Evolutionary conservation across 2,888 invertebrate genomes (phyloP), one percentile per base, ranked within the genome.

Genomic region (Ceratothoa steindachneri): DNA sequence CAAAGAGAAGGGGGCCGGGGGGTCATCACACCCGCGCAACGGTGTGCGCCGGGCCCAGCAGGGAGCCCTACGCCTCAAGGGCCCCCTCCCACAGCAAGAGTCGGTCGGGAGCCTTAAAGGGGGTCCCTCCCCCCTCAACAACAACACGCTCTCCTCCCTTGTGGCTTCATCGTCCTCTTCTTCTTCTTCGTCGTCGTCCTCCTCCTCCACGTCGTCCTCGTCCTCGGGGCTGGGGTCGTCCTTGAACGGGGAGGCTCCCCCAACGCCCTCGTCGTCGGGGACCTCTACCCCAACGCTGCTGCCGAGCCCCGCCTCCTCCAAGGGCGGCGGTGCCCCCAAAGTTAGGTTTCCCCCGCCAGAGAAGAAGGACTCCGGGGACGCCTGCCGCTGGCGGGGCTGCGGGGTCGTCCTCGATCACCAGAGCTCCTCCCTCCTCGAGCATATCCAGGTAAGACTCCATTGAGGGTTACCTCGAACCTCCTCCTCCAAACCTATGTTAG

Each of bases 301-400:
- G 27, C 60, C 70, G 9, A 66, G 68, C 27, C 67, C 75, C 29
- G 67, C 67, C 19, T 68, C 75, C 66, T 72, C 75, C 41, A 72
- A 69, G 69, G 69, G 69, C 22, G 69, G 71, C 28, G 30, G 52
- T 22, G 30, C 71, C 9, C 53, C 72, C 31, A 68, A 41, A 3
- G 72, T 72, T 12, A 52, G 72, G 27, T 72, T 72, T 30, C 75
- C 75, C n/a, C 65, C 72, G 15, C 72, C 75, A 9, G 69, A 72
- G 60, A 75, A 72, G 69, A 75, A 75, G 72, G 75, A 75, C 27
- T 52, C 72, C 12, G 72, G 69, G 19, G 75, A 75, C 67, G 72
- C 72, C 53, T 75, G 75, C 30, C 72, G 75, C 22, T 75, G 75
- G 75, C 64, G 75, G 55, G 72, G 72, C 22, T 75, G 75, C 67